Conservation (phyloP, 2,797 vertebrate species). For the Alfaro cultratus region DNA sequence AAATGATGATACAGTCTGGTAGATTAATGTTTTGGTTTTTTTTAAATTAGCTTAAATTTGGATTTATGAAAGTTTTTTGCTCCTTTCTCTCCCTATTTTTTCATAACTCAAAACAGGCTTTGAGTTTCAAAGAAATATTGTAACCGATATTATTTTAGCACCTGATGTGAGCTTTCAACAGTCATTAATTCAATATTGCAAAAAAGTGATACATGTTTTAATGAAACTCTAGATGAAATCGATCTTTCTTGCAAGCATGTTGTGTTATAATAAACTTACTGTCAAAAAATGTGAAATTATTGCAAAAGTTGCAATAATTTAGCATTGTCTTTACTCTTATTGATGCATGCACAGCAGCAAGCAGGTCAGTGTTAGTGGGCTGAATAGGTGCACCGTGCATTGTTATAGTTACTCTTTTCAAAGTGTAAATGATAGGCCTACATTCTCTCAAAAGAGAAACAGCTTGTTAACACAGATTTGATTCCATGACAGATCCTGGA, state of each 20-base stretch:
- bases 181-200: neutral
- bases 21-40: too few species aligned
- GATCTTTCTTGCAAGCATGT: neutral
- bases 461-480: constrained; percentile 28
- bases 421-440: constrained; percentile 16
- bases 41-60: neutral
- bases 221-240: neutral
- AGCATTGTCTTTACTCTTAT: neutral
- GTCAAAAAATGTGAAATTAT: neutral
- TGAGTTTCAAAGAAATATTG: neutral
- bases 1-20: neutral
- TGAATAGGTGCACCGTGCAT: constrained; percentile 9
- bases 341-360: neutral
- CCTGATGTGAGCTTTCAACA: neutral
- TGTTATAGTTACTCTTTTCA: constrained; percentile 24
- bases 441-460: constrained; percentile 4
- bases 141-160: neutral
- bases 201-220: neutral
- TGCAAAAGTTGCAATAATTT: neutral
- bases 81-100: neutral
- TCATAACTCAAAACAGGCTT: too few species aligned
- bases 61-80: neutral
- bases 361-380: neutral
- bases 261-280: neutral
- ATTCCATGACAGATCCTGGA: constrained; percentile 27